Evolutionary conservation across 1,140 invertebrate species (phyloP).

Genomic region (Gyrodactylus salaris): DNA sequence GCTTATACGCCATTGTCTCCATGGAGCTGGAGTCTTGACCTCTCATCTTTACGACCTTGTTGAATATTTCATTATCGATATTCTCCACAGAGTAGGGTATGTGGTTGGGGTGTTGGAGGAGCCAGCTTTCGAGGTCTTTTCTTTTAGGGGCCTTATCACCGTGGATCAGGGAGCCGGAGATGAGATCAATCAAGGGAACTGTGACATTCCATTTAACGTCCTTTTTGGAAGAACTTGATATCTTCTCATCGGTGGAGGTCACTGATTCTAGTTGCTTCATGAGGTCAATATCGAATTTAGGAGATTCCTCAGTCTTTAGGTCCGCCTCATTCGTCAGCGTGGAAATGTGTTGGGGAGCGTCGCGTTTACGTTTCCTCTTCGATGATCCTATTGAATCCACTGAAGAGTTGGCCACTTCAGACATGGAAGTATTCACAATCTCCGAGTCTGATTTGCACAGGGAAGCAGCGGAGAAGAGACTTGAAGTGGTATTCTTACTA

Average conservation of each 20-base stretch:
- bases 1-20: not conserved
- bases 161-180: conserved; percentile 4
- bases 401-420: not conserved
- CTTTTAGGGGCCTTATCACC: conserved; percentile 5
- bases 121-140: not conserved
- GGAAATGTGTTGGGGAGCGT: not conserved
- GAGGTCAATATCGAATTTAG: not conserved
- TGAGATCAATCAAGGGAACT: not conserved
- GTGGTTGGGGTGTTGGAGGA: not conserved
- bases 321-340: not conserved
- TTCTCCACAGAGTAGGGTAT: conserved; percentile 7
- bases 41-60: not conserved
- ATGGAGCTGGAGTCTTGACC: not conserved
- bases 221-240: not conserved
- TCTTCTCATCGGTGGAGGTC: not conserved
- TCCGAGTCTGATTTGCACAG: not conserved
- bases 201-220: not conserved
- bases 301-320: not conserved
- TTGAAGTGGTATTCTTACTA: not conserved
- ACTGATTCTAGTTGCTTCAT: not conserved
- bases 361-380: not conserved
- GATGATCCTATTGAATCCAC: not conserved
- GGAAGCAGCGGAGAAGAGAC: not conserved
- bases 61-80: conserved; percentile 2
- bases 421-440: not conserved